Percentiles rank a stretch among this genome's conserved stretches.
Conservation (phyloP, 2,113 vertebrate species). For the Hippocampus comes region DNA sequence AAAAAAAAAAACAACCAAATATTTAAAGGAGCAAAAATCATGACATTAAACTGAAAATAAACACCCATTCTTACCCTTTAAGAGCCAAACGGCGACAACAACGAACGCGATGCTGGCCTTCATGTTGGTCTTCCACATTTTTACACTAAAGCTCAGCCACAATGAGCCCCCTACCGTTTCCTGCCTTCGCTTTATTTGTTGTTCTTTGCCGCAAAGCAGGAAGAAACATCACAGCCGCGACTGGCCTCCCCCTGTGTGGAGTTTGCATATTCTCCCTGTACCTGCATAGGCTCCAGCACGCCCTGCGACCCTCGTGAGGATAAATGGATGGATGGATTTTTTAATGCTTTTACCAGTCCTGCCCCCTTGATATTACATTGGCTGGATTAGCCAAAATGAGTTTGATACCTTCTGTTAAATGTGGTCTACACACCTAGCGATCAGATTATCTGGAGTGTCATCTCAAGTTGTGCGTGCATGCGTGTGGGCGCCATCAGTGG, state of each 20-base stretch:
- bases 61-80: background rate
- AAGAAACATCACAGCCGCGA: constrained; percentile 39
- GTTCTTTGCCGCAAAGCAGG: constrained; percentile 42
- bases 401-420: too few relatives aligned
- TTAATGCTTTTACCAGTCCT: too few relatives aligned
- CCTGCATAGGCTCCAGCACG: too few relatives aligned
- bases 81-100: background rate
- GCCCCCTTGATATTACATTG: too few relatives aligned
- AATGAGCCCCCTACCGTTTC: constrained; percentile 17
- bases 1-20: background rate
- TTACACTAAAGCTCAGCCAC: background rate
- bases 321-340: too few relatives aligned
- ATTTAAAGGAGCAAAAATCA: background rate
- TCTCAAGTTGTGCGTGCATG: too few relatives aligned
- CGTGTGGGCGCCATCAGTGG: constrained; percentile 6
- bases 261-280: too few relatives aligned
- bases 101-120: background rate
- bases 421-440: too few relatives aligned
- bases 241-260: too few relatives aligned
- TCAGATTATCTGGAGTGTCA: too few relatives aligned
- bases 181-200: constrained; percentile 24
- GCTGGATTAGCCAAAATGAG: too few relatives aligned
- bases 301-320: too few relatives aligned
- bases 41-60: background rate
- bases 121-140: background rate